These are phyloP conservation scores for Sebastes glaucus DNA, from an alignment of 2,797 vertebrate genomes.

Conservation along the genomic window DNA sequence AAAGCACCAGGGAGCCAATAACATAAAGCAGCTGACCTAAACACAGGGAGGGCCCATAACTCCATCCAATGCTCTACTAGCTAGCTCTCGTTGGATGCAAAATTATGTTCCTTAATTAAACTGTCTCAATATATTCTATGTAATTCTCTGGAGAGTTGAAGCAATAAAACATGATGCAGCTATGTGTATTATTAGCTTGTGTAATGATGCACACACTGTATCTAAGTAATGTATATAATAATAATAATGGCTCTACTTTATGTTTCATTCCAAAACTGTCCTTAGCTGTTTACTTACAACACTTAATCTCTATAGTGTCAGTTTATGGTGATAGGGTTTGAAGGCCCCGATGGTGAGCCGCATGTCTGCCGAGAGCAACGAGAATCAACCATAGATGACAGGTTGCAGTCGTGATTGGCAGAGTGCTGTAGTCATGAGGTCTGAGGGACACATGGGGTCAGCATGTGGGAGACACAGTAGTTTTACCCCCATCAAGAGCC, in stretches of 20 bases:
- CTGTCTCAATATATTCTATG: conserved; percentile 3
- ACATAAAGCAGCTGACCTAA: conserved; percentile 63
- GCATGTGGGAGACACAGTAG: conserved; percentile 47
- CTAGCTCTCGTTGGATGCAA: background rate
- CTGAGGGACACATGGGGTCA: conserved; percentile 59
- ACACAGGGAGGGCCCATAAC: conserved; percentile 54
- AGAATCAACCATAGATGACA: conserved; percentile 63
- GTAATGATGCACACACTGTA: background rate
- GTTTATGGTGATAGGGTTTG: conserved; percentile 20
- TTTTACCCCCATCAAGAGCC: conserved; percentile 2
- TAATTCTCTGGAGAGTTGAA: conserved; percentile 6
- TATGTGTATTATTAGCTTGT: background rate
- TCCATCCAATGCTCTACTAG: conserved; percentile 36
- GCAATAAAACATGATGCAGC: background rate
- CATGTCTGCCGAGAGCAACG: conserved; percentile 40
- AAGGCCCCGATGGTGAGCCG: conserved; percentile 35
- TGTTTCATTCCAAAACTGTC: background rate
- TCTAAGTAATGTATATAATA: background rate
- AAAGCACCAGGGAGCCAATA: conserved; percentile 38
- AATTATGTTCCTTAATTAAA: conserved; percentile 50
- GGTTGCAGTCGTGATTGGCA: conserved; percentile 68
- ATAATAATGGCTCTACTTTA: background rate
- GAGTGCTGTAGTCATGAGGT: conserved; percentile 71
- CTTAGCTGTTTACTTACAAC: background rate
- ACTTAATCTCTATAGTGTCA: background rate